A percentile compares a stretch with the other conserved stretches of the same genome.
Conservation (phyloP, 2,797 vertebrate species). For the Trachops cirrhosus region DNA sequence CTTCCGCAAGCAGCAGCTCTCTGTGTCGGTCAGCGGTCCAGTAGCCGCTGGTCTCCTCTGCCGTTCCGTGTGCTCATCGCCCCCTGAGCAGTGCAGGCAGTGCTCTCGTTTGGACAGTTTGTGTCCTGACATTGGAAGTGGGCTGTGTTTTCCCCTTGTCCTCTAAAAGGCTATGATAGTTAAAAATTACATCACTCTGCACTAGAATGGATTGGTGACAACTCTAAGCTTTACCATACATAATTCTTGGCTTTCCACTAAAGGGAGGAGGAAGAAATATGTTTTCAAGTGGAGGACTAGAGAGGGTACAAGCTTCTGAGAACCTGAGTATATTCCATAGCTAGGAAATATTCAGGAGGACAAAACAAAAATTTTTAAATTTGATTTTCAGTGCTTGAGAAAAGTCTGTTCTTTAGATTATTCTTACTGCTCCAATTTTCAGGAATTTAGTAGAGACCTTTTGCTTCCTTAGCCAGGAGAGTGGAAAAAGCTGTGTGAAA, state of each 20-base stretch:
- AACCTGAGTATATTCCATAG: neutral
- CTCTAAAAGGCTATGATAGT: slow-evolving; percentile 27
- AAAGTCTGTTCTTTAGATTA: neutral
- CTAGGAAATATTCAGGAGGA: neutral
- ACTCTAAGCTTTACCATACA: neutral
- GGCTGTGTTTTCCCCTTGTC: neutral
- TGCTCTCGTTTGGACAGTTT: slow-evolving; percentile 18
- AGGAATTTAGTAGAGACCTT: neutral
- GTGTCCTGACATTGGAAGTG: neutral
- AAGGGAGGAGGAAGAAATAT: neutral
- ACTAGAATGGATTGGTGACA: neutral
- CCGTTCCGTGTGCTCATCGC: neutral
- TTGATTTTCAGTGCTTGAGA: neutral
- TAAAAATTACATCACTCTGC: neutral
- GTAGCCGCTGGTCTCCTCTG: neutral
- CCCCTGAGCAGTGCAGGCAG: neutral
- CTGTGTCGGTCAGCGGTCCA: slow-evolving; percentile 59
- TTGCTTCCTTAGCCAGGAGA: neutral
- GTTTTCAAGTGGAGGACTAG: neutral
- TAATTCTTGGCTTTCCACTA: neutral
- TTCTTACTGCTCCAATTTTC: neutral
- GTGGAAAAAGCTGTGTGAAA: neutral
- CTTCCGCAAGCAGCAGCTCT: slow-evolving; percentile 67
- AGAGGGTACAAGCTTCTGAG: neutral
- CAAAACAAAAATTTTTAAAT: neutral